phyloP scores from a whole-genome alignment of 2,797 vertebrate genomes.

The Phalanger gymnotis region DNA sequence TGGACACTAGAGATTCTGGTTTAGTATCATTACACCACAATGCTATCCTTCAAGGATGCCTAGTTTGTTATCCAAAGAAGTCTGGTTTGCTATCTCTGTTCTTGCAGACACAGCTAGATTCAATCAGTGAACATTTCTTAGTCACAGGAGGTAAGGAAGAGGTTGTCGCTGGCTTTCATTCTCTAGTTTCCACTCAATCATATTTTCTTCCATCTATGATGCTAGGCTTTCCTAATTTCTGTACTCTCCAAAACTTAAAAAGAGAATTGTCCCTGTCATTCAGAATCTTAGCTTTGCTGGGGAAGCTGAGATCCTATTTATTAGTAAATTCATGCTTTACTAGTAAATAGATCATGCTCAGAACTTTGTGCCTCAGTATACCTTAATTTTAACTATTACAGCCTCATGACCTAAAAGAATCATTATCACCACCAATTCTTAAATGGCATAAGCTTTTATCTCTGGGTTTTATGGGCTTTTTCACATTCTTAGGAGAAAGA shows the following conservation, averaged over 20 bases:
- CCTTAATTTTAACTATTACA: not conserved
- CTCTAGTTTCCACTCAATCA: not conserved
- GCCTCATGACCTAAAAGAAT: not conserved
- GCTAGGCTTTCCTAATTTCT: not conserved
- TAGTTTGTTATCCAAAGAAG: not conserved
- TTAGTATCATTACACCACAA: not conserved
- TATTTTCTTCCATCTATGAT: not conserved
- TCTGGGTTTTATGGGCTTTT: not conserved
- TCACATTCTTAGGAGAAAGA: slow-evolving; percentile 4
- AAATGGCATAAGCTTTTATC: slow-evolving; percentile 43
- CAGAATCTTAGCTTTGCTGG: not conserved
- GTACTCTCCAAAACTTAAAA: not conserved
- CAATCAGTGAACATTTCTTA: not conserved
- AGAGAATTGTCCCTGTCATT: not conserved
- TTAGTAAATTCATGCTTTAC: not conserved
- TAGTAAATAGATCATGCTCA: not conserved
- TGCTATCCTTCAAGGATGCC: not conserved
- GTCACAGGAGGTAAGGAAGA: not conserved
- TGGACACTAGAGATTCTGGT: not conserved
- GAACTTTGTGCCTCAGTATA: not conserved
- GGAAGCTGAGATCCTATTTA: not conserved
- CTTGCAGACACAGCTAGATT: not conserved
- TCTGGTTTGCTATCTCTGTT: not conserved
- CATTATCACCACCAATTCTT: not conserved
- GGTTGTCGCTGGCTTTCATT: not conserved